These are phyloP conservation scores for Mercenaria mercenaria DNA, from an alignment of 1,140 invertebrate genomes.

Conservation along the genomic window DNA sequence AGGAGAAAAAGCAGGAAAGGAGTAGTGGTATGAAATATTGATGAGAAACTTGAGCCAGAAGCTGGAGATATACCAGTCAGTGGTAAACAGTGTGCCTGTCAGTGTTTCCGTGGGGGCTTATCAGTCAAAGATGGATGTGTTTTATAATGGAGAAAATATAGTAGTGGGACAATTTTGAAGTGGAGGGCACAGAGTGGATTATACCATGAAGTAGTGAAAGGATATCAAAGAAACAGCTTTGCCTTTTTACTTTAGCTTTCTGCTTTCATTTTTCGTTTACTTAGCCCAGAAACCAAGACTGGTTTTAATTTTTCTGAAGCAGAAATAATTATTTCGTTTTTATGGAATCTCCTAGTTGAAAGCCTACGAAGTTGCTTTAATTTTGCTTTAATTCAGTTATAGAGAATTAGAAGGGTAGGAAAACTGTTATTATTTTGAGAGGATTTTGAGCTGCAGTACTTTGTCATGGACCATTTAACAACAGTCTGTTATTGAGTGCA, in stretches of 20 bases:
- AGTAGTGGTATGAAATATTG: slow-evolving; percentile 20
- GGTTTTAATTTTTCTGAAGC: not conserved
- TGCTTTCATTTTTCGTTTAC: not conserved
- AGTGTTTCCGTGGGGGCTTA: slow-evolving; percentile 23
- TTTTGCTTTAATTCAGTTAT: not conserved
- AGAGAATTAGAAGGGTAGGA: not conserved
- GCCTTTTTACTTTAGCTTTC: slow-evolving; percentile 5
- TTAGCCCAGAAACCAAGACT: not conserved
- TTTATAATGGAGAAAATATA: slow-evolving; percentile 8
- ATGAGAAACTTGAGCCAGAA: slow-evolving; percentile 41
- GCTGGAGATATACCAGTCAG: slow-evolving; percentile 9
- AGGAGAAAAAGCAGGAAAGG: not conserved
- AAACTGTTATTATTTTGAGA: no score
- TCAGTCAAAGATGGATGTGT: slow-evolving; percentile 10
- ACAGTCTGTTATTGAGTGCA: not conserved
- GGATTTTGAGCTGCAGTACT: no score
- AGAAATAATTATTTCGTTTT: not conserved
- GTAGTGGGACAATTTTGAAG: not conserved
- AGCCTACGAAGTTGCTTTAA: no score
- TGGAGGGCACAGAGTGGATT: not conserved
- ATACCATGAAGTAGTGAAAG: not conserved
- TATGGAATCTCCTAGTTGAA: no score
- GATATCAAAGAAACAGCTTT: not conserved
- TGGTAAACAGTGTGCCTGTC: not conserved
- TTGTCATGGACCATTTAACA: not conserved